Evolutionary conservation across 2,113 vertebrate species (phyloP), one percentile per base, ranked within the genome.

Genomic region (Lipophrys pholis): DNA sequence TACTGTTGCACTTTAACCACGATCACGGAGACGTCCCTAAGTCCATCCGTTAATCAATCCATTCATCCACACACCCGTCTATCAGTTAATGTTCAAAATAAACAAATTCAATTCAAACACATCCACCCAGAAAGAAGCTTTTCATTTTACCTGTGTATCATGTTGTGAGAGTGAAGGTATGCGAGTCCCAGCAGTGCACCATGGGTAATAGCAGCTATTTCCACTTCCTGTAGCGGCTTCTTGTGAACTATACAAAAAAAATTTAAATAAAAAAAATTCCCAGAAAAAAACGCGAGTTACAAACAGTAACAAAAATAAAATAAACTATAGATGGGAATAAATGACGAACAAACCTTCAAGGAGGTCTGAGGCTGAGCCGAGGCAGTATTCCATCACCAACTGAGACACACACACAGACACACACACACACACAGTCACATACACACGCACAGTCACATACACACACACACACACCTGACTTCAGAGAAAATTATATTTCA

Each of bases 81-180:
- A n/a, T n/a, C n/a, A n/a, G n/a, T n/a, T n/a, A n/a, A n/a, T n/a
- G n/a, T n/a, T n/a, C n/a, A n/a, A n/a, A n/a, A n/a, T n/a, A n/a
- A n/a, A n/a, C n/a, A n/a, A n/a, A n/a, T n/a, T n/a, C n/a, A n/a
- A n/a, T n/a, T n/a, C n/a, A n/a, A n/a, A n/a, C n/a, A n/a, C n/a
- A n/a, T n/a, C n/a, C n/a, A n/a, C n/a, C n/a, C n/a, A n/a, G n/a
- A n/a, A n/a, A n/a, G n/a, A n/a, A n/a, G n/a, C n/a, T n/a, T n/a
- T n/a, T n/a, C n/a, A n/a, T n/a, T n/a, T 30, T 30, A 97, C 96
- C 96, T 95, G 90, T 97, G 96, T 73, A 97, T 97, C 96, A 97
- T 97, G 76, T 97, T 97, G 93, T 97, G 96, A 12, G 95, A 95
- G 87, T 97, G 96, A 16, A 97, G 95, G 78, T 97, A 97, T 1